Percentiles rank a stretch among this genome's conserved stretches.
phyloP scores from a whole-genome alignment of 2,113 vertebrate genomes.

The Gambusia holbrooki region DNA sequence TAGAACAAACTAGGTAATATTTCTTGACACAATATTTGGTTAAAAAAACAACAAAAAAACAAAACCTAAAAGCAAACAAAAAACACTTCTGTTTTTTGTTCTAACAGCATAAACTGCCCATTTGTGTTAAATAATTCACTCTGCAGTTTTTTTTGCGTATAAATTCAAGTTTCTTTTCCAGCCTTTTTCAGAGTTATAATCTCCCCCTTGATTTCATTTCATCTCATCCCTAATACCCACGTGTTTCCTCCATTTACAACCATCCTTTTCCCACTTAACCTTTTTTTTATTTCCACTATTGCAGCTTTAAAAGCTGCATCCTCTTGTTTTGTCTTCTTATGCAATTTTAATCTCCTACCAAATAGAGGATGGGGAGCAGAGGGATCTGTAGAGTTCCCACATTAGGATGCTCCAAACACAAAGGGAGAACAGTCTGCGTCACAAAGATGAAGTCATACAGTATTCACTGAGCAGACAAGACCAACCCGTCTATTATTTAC shows the following conservation, averaged over 20 bases:
- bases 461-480: slow-evolving; percentile 18
- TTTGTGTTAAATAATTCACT: too few species aligned
- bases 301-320: slow-evolving; percentile 34
- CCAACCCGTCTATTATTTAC: slow-evolving; percentile 55
- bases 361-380: background rate
- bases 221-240: slow-evolving; percentile 10
- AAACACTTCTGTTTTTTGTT: too few species aligned
- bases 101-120: too few species aligned
- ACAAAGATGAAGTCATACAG: slow-evolving; percentile 27
- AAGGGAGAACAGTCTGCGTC: slow-evolving; percentile 20
- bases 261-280: slow-evolving; percentile 16
- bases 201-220: slow-evolving; percentile 20
- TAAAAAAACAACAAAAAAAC: too few species aligned
- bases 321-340: slow-evolving; percentile 29
- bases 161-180: background rate
- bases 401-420: slow-evolving; percentile 3
- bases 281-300: slow-evolving; percentile 17
- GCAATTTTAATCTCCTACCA: slow-evolving; percentile 48
- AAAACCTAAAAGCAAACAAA: too few species aligned
- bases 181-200: background rate
- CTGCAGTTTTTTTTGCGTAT: too few species aligned
- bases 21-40: too few species aligned
- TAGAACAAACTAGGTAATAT: too few species aligned
- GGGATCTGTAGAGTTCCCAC: slow-evolving; percentile 6
- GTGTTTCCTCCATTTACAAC: slow-evolving; percentile 6